Conservation (phyloP, 2,888 invertebrate species). For the Stenodera caucasica region DNA sequence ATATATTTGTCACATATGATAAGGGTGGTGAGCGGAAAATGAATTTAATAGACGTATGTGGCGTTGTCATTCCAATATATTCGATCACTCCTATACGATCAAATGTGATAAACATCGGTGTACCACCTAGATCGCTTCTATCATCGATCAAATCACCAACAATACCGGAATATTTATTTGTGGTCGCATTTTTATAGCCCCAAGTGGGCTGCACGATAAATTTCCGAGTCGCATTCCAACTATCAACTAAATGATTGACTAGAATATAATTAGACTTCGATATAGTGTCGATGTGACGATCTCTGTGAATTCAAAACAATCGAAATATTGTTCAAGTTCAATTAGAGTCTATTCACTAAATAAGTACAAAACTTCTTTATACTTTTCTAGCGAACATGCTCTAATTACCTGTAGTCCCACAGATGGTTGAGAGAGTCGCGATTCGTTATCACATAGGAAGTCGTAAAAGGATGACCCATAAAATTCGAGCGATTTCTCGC, state of each 20-base stretch:
- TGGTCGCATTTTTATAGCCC: constrained; percentile 60
- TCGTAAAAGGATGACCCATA: constrained; percentile 38
- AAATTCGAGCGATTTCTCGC: constrained; percentile 41
- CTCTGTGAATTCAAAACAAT: constrained; percentile 42
- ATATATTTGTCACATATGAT: constrained; percentile 67
- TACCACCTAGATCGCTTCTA: constrained; percentile 62
- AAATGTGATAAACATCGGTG: constrained; percentile 50
- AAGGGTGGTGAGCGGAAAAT: constrained; percentile 69
- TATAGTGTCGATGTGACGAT: constrained; percentile 49
- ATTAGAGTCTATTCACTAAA: too few species aligned
- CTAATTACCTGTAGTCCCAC: constrained; percentile 51
- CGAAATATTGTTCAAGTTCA: constrained; percentile 14
- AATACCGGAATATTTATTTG: constrained; percentile 61
- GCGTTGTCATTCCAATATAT: constrained; percentile 62
- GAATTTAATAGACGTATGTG: constrained; percentile 60
- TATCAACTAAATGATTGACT: constrained; percentile 59
- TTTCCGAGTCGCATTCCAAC: constrained; percentile 59
- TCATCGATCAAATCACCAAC: constrained; percentile 61
- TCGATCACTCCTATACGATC: constrained; percentile 55
- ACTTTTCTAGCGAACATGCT: neutral
- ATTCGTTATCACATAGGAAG: constrained; percentile 49
- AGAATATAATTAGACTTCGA: constrained; percentile 63
- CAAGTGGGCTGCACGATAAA: constrained; percentile 59
- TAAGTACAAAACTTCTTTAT: neutral
- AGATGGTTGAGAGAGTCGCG: constrained; percentile 54